phyloP scores from a whole-genome alignment of 2,888 invertebrate genomes.

The Tenthredo livida region DNA sequence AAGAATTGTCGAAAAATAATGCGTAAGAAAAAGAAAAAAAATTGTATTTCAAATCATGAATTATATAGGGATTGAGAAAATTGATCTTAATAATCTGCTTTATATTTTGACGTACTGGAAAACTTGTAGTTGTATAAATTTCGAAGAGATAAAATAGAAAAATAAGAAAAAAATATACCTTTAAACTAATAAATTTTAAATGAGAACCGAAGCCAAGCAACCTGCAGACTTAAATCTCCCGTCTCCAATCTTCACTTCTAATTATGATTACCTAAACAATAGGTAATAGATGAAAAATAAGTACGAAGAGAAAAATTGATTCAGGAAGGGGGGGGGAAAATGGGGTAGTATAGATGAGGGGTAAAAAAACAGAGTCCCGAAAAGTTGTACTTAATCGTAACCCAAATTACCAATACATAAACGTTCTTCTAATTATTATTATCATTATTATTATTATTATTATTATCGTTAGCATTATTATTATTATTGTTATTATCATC shows the following conservation, averaged over 20 bases:
- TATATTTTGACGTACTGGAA: neutral
- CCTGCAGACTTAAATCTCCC: neutral
- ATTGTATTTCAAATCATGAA: neutral
- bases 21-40: neutral
- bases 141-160: neutral
- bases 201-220: neutral
- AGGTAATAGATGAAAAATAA: neutral
- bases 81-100: neutral
- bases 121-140: neutral
- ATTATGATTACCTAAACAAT: neutral
- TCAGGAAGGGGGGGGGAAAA: neutral
- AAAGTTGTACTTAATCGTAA: neutral
- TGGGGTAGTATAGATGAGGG: neutral
- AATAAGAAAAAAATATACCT: neutral
- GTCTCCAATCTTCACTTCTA: neutral
- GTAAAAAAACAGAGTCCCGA: neutral
- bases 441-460: neutral
- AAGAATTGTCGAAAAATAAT: neutral
- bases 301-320: neutral
- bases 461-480: neutral
- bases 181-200: neutral
- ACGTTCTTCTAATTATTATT: neutral
- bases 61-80: neutral
- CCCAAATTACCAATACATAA: neutral
- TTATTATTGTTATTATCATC: neutral